phyloP scores from a whole-genome alignment of 1,140 invertebrate species.

The Leptopilina boulardi region DNA sequence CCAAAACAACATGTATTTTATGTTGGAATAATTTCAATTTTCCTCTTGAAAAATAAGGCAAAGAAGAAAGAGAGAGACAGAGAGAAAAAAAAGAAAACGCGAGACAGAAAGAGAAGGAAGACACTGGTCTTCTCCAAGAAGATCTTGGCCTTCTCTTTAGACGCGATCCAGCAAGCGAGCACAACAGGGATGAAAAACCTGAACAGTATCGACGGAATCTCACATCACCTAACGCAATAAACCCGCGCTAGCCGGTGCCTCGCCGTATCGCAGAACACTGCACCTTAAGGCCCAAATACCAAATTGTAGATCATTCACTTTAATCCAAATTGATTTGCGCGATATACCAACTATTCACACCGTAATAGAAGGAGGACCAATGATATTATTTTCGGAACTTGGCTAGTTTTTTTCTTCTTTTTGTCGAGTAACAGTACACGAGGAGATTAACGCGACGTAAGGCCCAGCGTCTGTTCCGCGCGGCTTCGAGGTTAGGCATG shows the following conservation, averaged over 20 bases:
- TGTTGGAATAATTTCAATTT: slow-evolving; percentile 1
- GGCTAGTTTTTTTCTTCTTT: too few species aligned
- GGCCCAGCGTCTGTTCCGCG: slow-evolving; percentile 67
- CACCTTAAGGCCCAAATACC: slow-evolving; percentile 46
- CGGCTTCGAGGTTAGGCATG: slow-evolving; percentile 73
- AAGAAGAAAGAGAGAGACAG: too few species aligned
- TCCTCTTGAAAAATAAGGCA: background rate
- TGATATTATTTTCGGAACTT: background rate
- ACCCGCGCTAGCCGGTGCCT: slow-evolving; percentile 52
- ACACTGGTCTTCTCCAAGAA: slow-evolving; percentile 36
- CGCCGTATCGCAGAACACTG: slow-evolving; percentile 51
- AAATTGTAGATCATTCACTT: slow-evolving; percentile 1
- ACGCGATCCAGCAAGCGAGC: slow-evolving; percentile 17
- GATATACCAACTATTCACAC: background rate
- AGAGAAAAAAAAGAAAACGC: background rate
- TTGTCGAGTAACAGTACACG: slow-evolving; percentile 44
- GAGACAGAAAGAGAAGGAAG: slow-evolving; percentile 11
- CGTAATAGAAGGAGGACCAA: too few species aligned
- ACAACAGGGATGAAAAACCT: slow-evolving; percentile 31
- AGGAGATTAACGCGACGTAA: slow-evolving; percentile 51
- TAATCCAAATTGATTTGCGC: background rate
- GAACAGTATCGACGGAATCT: slow-evolving; percentile 36
- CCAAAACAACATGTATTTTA: background rate
- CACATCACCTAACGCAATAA: slow-evolving; percentile 44
- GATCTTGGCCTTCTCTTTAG: background rate